Evolutionary conservation across 2,797 vertebrate species (phyloP), one percentile per base, ranked within the genome.

Genomic region (Hydrocynus forskahlii): DNA sequence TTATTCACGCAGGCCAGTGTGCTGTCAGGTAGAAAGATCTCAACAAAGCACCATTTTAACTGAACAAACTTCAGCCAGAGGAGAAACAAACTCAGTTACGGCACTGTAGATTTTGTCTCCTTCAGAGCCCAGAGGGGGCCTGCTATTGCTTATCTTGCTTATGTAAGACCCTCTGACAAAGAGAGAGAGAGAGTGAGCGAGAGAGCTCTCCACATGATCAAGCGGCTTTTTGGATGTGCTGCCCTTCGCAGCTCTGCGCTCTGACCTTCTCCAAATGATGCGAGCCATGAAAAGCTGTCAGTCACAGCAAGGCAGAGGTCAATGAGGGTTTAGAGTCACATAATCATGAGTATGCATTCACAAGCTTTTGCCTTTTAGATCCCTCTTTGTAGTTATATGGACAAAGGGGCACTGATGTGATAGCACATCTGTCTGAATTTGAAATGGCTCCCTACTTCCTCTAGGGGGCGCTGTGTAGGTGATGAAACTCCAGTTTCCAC

Each of bases 171-270:
- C 55, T 62, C 50, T 19, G 25, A 72, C 25, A 72, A 35, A 8
- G 52, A 72, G 70, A 55, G 70, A 17, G 14, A 16, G n/a, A n/a
- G n/a, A n/a, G n/a, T n/a, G n/a, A n/a, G n/a, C n/a, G n/a, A n/a
- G n/a, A n/a, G n/a, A n/a, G n/a, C 68, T 69, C 35, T 80, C 23
- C 38, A 59, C 64, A 64, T 59, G 79, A 75, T 62, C 52, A 35
- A 25, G 62, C 45, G 48, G 21, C 52, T 68, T 67, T 73, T 66
- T 59, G 21, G 64, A 50, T 52, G 23, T 48, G 59, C 62, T 68
- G 71, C 52, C 38, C 25, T 68, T 6, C 1, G 54, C 64, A 52
- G 54, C 73, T 69, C 40, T 62, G 59, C 52, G 64, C 72, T 62
- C 60, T 50, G 57, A 75, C 62, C 70, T 67, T 66, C 35, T 55